Evolutionary conservation across 2,797 vertebrate species (phyloP).

Genomic region (Chloroceryle amazona): DNA sequence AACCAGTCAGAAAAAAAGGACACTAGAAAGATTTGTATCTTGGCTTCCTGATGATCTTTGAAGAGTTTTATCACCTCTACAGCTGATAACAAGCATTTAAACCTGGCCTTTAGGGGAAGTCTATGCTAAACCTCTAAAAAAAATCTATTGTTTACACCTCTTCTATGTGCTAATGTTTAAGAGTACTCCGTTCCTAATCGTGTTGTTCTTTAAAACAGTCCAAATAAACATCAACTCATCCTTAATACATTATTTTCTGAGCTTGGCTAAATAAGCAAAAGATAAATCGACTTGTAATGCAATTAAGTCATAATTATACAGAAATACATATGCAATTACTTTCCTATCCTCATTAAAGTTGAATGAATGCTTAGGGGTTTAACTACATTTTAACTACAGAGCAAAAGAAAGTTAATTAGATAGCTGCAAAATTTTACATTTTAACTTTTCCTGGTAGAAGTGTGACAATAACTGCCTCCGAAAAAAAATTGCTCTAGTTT

Average conservation of each 20-base stretch:
- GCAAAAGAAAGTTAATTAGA: constrained; percentile 56
- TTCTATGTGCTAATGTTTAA: neutral
- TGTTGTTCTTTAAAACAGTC: constrained; percentile 8
- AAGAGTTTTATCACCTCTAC: neutral
- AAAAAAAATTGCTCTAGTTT: neutral
- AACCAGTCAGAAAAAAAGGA: neutral
- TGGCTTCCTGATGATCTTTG: neutral
- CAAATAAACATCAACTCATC: constrained; percentile 19
- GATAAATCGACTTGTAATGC: constrained; percentile 51
- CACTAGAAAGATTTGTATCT: neutral
- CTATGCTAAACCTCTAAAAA: neutral
- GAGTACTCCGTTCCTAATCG: neutral
- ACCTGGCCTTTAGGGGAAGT: neutral
- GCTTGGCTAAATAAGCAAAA: constrained; percentile 61
- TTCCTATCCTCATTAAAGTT: constrained; percentile 62
- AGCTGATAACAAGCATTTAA: neutral
- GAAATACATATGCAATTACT: constrained; percentile 72
- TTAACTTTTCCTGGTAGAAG: constrained; percentile 4
- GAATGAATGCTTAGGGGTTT: constrained; percentile 64
- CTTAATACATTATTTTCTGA: constrained; percentile 16
- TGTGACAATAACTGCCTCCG: neutral
- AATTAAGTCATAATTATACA: constrained; percentile 74
- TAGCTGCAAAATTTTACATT: neutral
- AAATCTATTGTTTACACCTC: neutral
- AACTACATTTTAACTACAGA: constrained; percentile 72